Evolutionary conservation across 1,140 invertebrate species (phyloP), one percentile per base, ranked within the genome.

Genomic region (Yoshiicerus persimilis): DNA sequence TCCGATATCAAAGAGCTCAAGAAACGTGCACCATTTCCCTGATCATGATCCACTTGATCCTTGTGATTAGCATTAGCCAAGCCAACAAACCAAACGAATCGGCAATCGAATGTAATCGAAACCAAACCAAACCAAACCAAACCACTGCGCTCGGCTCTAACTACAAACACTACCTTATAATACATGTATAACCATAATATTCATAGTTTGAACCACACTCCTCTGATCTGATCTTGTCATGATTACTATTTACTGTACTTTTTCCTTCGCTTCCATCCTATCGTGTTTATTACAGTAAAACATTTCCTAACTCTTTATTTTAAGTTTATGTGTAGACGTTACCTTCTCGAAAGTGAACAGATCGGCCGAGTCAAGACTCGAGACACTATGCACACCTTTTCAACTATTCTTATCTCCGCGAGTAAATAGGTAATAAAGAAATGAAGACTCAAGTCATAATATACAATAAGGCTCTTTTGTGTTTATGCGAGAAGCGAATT

Each of bases 11-110:
- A 86, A 86, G 41, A 66, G 32, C 84, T 47, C 38, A 47, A 41
- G 41, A 84, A 84, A 84, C 38, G 83, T 84, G 83, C 83, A 84
- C 83, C 47, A 84, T 47, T 56, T 84, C 47, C 47, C 83, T 41
- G 38, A 84, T 84, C 83, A 84, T 80, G 75, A 80, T 80, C 75
- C 75, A 84, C 38, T 84, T 84, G 83, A 84, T 84, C 83, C 83
- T 84, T 84, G 83, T 84, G 83, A 84, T 84, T 80, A 80, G 75
- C 75, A 80, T 80, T 80, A 80, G 75, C 75, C 32, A 38, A 36
- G 75, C 70, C 75, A 80, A 80, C 75, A 80, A 80, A 80, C 75
- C 75, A 80, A 80, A 80, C 34, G 20, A 80, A 80, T 80, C 66
- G 66, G 66, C 66, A 70, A 30, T 70, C 30, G 30, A 80, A 80